Conservation (phyloP, 1,140 invertebrate species). For the Eumaeus atala region DNA sequence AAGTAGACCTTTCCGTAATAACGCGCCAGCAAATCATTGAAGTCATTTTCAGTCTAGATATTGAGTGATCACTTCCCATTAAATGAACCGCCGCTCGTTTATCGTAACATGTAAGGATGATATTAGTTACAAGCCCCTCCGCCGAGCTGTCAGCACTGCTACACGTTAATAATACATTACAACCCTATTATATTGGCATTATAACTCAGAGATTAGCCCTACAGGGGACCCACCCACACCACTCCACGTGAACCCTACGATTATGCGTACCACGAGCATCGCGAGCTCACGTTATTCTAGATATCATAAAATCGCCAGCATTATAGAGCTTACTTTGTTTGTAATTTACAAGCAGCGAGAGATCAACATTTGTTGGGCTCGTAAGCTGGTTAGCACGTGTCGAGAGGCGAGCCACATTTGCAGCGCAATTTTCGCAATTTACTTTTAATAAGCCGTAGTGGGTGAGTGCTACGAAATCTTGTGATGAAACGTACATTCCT, state of each 20-base stretch:
- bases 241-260: conserved; percentile 24
- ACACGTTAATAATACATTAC: conserved; percentile 55
- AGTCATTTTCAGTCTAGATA: too few relatives aligned
- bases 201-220: conserved; percentile 67
- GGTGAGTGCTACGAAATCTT: conserved; percentile 56
- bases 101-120: neutral
- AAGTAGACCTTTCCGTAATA: too few relatives aligned
- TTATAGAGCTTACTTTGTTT: conserved; percentile 20
- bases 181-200: conserved; percentile 55
- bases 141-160: conserved; percentile 47
- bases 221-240: conserved; percentile 34
- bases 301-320: conserved; percentile 26
- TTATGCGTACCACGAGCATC: conserved; percentile 19
- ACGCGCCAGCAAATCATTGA: too few relatives aligned
- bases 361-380: conserved; percentile 31
- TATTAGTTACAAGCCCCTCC: conserved; percentile 38
- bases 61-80: too few relatives aligned
- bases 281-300: conserved; percentile 34
- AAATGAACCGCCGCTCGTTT: neutral
- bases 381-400: conserved; percentile 53
- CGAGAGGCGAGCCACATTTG: conserved; percentile 59
- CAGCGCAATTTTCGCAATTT: conserved; percentile 69
- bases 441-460: conserved; percentile 67
- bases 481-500: neutral
- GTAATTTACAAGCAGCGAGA: conserved; percentile 22